phyloP scores from a whole-genome alignment of 2,113 vertebrate genomes.

The Pogona vitticeps region DNA sequence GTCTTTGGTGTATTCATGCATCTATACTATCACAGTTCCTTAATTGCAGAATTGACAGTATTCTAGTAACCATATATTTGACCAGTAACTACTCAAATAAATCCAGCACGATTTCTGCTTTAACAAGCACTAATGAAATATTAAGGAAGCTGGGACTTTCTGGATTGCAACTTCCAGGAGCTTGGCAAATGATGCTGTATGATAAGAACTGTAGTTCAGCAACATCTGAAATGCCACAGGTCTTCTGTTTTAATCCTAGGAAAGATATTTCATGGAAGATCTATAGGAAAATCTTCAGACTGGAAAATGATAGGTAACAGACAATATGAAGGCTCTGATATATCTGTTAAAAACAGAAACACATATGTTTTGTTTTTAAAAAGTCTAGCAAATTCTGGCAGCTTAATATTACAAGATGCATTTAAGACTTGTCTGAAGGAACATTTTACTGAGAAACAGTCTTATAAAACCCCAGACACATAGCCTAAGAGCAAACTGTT shows the following conservation, averaged over 20 bases:
- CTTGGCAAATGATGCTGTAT: no score
- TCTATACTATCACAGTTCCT: not conserved
- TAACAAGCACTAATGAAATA: not conserved
- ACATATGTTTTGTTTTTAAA: not conserved
- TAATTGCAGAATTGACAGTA: not conserved
- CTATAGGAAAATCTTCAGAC: not conserved
- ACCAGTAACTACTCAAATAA: not conserved
- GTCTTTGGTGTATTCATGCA: not conserved
- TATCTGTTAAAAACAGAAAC: not conserved
- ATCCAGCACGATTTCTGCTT: not conserved
- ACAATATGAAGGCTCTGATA: not conserved
- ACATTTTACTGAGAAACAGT: not conserved
- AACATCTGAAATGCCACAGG: not conserved
- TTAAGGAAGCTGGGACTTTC: no score
- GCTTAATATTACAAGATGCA: not conserved
- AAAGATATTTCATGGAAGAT: not conserved
- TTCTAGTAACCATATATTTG: not conserved
- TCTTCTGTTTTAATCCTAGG: not conserved
- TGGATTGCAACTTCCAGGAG: no score
- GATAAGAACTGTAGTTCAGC: no score
- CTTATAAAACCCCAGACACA: not conserved
- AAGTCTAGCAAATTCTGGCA: not conserved
- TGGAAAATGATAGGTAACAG: not conserved
- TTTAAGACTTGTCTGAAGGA: not conserved
- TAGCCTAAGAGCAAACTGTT: not conserved